Percentiles rank a stretch among this genome's conserved stretches.
Conservation (phyloP, 2,888 invertebrate species). For the Drosophila diplacantha region DNA sequence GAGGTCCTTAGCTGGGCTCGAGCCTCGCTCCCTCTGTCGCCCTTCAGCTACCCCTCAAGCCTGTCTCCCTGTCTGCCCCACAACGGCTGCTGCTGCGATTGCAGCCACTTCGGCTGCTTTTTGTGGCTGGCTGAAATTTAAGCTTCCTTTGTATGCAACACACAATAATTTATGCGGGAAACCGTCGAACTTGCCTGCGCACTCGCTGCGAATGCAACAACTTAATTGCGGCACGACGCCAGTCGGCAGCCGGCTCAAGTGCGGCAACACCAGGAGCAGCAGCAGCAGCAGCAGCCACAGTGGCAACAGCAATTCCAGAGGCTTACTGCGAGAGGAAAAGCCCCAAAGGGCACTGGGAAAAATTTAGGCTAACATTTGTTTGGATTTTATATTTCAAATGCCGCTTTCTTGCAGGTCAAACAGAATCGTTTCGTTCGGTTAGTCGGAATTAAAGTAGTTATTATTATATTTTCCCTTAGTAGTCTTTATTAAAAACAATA, state of each 20-base stretch:
- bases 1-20: conserved; percentile 21
- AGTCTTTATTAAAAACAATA: no score
- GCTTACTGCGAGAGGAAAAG: conserved; percentile 15
- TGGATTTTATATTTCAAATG: background rate
- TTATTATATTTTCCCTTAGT: background rate
- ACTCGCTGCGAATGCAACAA: conserved; percentile 58
- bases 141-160: conserved; percentile 64
- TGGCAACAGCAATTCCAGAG: conserved; percentile 4
- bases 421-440: background rate
- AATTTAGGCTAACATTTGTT: background rate
- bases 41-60: background rate
- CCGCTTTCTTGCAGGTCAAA: background rate
- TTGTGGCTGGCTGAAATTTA: conserved; percentile 55
- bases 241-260: conserved; percentile 43
- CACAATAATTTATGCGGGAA: conserved; percentile 67
- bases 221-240: conserved; percentile 59
- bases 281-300: conserved; percentile 4
- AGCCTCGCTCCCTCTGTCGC: conserved; percentile 1
- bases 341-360: background rate
- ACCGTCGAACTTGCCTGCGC: conserved; percentile 38
- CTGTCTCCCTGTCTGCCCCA: background rate
- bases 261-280: conserved; percentile 10
- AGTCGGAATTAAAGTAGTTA: background rate
- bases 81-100: conserved; percentile 37
- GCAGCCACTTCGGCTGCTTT: conserved; percentile 47